A percentile compares a stretch with the other conserved stretches of the same genome.
These are phyloP conservation scores for Accipiter virgatus DNA, from an alignment of 2,113 vertebrate species.

Conservation along the genomic window DNA sequence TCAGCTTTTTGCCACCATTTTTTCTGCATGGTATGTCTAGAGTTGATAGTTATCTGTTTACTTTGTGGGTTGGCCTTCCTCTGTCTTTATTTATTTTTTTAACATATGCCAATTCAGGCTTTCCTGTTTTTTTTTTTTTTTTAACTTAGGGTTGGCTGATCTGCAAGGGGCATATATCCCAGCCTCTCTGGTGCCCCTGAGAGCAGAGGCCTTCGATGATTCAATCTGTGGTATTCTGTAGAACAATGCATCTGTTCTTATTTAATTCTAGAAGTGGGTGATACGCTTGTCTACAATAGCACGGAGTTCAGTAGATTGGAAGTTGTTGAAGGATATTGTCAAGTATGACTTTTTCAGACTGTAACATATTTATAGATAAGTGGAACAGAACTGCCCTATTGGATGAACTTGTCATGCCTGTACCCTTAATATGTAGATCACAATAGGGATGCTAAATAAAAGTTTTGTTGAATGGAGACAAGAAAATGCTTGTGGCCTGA, in stretches of 20 bases:
- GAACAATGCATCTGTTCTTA: background rate
- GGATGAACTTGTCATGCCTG: background rate
- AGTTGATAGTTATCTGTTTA: background rate
- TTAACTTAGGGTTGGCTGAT: background rate
- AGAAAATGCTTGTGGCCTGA: background rate
- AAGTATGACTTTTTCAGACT: background rate
- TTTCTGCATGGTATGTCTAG: background rate
- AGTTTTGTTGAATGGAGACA: background rate
- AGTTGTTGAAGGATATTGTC: background rate
- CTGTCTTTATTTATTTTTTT: background rate
- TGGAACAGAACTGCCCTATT: background rate
- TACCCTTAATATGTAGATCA: background rate
- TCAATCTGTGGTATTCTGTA: background rate
- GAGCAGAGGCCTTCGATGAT: background rate
- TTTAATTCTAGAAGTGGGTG: background rate
- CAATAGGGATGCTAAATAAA: background rate
- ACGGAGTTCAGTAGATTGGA: background rate
- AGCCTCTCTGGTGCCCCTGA: background rate
- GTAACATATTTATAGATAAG: background rate
- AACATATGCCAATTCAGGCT: accelerated
- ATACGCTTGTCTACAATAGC: background rate
- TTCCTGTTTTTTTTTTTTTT: background rate
- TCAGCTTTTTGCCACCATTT: background rate
- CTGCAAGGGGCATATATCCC: background rate
- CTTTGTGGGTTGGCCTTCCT: background rate